Evolutionary conservation across 92 coral and sea anemone species (phyloP).

Genomic region (Heliopora coerulea): DNA sequence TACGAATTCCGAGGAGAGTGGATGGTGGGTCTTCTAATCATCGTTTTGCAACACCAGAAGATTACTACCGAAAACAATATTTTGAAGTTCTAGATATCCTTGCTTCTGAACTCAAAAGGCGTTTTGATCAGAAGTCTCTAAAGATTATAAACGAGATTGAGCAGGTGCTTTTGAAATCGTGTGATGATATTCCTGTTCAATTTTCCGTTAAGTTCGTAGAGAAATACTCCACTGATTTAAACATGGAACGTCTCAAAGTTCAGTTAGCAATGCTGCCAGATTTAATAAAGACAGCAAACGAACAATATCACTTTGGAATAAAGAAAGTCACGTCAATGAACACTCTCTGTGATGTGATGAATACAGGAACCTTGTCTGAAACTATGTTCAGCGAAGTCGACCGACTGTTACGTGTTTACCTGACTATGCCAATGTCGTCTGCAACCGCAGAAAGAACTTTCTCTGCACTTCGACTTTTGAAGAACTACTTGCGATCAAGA

Average conservation of each 20-base stretch:
- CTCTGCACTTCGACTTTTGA: too few relatives aligned
- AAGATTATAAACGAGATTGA: constrained; percentile 6
- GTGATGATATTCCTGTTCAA: background rate
- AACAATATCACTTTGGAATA: constrained; percentile 4
- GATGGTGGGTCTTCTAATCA: constrained; percentile 42
- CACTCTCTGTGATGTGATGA: constrained; percentile 13
- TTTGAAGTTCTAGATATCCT: constrained; percentile 46
- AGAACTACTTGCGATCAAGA: constrained; percentile 4
- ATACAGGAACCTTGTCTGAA: background rate
- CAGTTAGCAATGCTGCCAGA: too few relatives aligned
- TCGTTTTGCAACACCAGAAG: constrained; percentile 40
- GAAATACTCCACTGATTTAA: too few relatives aligned
- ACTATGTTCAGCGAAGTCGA: constrained; percentile 13
- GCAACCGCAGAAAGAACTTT: constrained; percentile 22
- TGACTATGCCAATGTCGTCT: constrained; percentile 13
- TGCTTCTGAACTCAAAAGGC: constrained; percentile 41
- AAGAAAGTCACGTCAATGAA: constrained; percentile 18
- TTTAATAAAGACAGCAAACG: too few relatives aligned
- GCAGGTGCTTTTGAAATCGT: background rate
- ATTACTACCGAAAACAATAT: constrained; percentile 38
- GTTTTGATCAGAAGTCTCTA: constrained; percentile 51
- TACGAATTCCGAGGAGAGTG: constrained; percentile 44
- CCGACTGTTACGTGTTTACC: constrained; percentile 7
- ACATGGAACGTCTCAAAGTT: too few relatives aligned
- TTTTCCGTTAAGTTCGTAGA: background rate